Conservation (phyloP, 1,140 invertebrate species). For the Panagrolaimus sp. region DNA sequence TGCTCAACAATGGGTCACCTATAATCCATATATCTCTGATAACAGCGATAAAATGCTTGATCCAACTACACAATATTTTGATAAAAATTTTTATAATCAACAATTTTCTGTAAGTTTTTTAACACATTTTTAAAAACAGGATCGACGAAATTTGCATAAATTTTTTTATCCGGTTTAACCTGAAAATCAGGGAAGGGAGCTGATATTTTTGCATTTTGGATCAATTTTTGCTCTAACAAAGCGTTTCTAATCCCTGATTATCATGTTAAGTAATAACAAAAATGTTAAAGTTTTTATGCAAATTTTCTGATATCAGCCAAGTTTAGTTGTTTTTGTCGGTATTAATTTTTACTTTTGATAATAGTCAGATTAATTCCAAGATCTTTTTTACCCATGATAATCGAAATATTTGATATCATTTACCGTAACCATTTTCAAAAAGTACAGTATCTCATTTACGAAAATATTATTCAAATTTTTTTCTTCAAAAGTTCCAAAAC, state of each 20-base stretch:
- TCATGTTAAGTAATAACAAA: not conserved
- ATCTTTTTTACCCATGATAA: too few species aligned
- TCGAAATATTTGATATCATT: too few species aligned
- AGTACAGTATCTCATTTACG: too few species aligned
- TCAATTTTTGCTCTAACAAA: too few species aligned
- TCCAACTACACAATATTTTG: not conserved
- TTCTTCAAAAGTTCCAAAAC: not conserved
- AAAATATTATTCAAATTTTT: not conserved
- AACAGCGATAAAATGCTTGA: conserved; percentile 7
- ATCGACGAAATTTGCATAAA: not conserved
- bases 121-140: not conserved
- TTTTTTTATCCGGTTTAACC: not conserved
- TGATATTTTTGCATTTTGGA: too few species aligned
- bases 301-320: too few species aligned
- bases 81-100: not conserved
- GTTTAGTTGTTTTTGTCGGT: too few species aligned
- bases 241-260: too few species aligned
- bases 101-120: conserved; percentile 11
- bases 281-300: not conserved
- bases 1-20: not conserved
- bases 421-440: too few species aligned
- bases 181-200: conserved; percentile 1
- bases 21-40: not conserved
- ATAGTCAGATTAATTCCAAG: too few species aligned
- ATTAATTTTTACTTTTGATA: too few species aligned